Base-by-base conservation (phyloP, 2,888 invertebrate species). In the Mythimna albipuncta region DNA sequence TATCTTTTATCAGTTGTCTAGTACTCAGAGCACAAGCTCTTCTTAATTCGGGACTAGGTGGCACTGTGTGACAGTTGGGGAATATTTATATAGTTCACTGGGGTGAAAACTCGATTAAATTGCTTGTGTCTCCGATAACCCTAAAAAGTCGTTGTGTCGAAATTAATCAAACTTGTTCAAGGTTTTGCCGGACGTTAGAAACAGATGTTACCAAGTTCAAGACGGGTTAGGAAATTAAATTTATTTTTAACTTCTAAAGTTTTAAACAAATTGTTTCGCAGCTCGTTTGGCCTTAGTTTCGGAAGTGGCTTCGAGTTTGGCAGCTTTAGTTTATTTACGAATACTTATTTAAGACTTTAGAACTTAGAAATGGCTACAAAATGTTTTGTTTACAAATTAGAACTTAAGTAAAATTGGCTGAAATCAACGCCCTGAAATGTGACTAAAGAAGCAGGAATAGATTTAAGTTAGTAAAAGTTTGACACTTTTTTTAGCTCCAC, bases 111-210 rank as follows among this genome's bases (percentile, higher is more conserved):
- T 54, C n/a, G n/a, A 67, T 6, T 10, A n/a, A 5, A 62, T 13
- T 41, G 16, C 1, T 32, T 0, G 11, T 19, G 38, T 73, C 57
- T 65, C 19, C 7, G 32, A 2, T 35, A 35, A 62, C 57, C 75
- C 41, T 75, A 35, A 44, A 47, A 74, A 81, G 63, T 75, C 81
- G 69, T 75, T 78, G 64, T 69, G 68, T 81, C 58, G 11, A 66
- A 82, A 85, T 85, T 85, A 85, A 85, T 85, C 84, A 82, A 84
- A 85, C 57, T 84, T 85, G 65, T 26, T 57, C 44, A 77, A 59
- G 63, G 58, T 47, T 54, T 50, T 44, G 62, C 32, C 44, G 32
- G 62, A 73, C 82, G 73, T 85, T 85, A 21, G 21, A 62, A 73
- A 69, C 85, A 84, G 84, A 72, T 76, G 74, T 55, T 71, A 13